phyloP scores from a whole-genome alignment of 2,113 vertebrate species.

The Bambusicola thoracicus region DNA sequence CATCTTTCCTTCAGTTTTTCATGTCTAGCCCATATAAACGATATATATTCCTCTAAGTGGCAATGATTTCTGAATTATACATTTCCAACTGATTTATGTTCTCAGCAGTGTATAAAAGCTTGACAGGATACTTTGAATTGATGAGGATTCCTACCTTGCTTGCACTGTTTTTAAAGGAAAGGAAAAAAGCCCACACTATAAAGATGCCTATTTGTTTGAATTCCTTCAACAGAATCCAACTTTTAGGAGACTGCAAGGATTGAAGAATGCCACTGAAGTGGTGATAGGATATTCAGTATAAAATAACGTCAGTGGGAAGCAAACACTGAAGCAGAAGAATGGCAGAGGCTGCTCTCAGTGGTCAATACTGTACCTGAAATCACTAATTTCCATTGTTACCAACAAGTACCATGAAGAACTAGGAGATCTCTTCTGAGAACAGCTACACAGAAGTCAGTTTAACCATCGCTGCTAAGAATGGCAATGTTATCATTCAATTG shows the following conservation, averaged over 20 bases:
- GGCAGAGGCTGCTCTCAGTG: neutral
- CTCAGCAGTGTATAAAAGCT: neutral
- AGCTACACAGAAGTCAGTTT: neutral
- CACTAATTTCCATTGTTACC: neutral
- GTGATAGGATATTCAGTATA: neutral
- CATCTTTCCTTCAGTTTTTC: neutral
- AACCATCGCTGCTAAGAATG: neutral
- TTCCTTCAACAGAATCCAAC: neutral
- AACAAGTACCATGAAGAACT: neutral
- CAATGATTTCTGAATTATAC: slow-evolving; percentile 20
- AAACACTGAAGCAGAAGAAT: neutral
- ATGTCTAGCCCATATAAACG: neutral
- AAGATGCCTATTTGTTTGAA: neutral
- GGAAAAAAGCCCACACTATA: neutral
- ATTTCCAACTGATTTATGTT: slow-evolving; percentile 7
- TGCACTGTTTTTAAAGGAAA: neutral
- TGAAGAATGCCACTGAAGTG: neutral
- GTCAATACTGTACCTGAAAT: neutral
- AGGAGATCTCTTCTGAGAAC: neutral
- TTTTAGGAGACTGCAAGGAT: neutral
- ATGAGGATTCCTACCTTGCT: neutral
- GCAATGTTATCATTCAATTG: neutral
- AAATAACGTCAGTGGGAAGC: neutral
- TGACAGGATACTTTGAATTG: neutral
- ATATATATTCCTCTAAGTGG: slow-evolving; percentile 8